Evolutionary conservation across 2,113 vertebrate genomes (phyloP), one percentile per base, ranked within the genome.

Genomic region (Sciurus niger): DNA sequence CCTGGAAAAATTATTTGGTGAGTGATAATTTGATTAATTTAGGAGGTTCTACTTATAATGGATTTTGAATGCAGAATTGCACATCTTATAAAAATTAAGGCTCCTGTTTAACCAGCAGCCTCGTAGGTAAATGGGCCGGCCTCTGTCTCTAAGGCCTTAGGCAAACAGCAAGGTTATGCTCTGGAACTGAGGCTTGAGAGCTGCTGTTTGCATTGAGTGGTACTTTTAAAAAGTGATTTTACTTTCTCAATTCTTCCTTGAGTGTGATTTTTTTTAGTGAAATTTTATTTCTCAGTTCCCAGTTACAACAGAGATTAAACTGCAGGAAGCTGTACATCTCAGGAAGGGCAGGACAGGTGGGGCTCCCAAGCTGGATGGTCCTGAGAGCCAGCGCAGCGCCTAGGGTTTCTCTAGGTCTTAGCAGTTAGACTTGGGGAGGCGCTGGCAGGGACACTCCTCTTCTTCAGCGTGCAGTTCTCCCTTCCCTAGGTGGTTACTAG

Each of bases 21-120:
- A 93, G 84, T 65, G 79, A 65, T 80, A 51, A 94, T 37, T 86
- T 93, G 63, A 89, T 94, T 90, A 84, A 90, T 82, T 73, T 72
- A 79, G 84, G 25, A 90, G 63, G 37, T 76, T 88, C 68, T 51
- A 43, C 65, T 87, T 46, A 58, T 30, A 72, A 85, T 67, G 68
- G 68, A 60, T 34, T 78, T 76, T 79, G 46, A 96, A 92, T 20
- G 51, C 14, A 24, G 68, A 94, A 93, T 16, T 5, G 13, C 3
- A 30, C 32, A 51, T 65, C 91, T 90, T 43, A 78, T 88, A 60
- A 74, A 65, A 83, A 82, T 14, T 13, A 92, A 89, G 77, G 60
- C 73, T 93, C 80, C 84, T 77, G 43, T 80, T 95, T 70, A 70
- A 93, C 51, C 73, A n/a, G 90, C 30, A 86, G 60, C 43, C 1